These are phyloP conservation scores for Nettapus auritus DNA, from an alignment of 2,113 vertebrate genomes.

Conservation along the genomic window DNA sequence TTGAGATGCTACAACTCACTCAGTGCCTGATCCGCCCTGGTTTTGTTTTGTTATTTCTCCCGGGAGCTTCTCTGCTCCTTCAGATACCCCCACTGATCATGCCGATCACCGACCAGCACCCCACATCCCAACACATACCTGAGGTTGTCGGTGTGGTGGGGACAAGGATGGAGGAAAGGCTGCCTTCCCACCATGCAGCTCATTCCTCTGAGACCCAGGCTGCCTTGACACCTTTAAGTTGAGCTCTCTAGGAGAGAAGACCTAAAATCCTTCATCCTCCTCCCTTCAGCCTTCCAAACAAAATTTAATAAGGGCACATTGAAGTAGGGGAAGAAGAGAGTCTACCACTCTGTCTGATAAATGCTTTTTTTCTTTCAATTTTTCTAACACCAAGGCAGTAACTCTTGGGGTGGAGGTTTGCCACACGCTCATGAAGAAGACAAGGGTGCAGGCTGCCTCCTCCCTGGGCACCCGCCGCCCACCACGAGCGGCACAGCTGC, in stretches of 20 bases:
- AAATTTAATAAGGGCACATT: background rate
- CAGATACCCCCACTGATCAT: too few relatives aligned
- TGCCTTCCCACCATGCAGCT: background rate
- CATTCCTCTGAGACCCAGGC: background rate
- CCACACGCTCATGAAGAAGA: rapidly evolving
- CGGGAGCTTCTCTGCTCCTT: background rate
- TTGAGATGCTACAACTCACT: background rate
- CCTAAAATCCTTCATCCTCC: background rate
- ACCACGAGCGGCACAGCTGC: rapidly evolving
- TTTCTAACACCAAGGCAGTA: background rate
- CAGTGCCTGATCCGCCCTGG: background rate
- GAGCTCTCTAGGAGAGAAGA: background rate
- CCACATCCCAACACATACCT: background rate
- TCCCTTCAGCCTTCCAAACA: background rate
- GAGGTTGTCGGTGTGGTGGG: background rate
- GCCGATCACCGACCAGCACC: background rate
- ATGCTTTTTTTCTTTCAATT: background rate
- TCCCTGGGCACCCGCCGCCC: background rate
- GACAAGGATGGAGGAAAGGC: background rate
- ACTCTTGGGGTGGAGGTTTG: background rate
- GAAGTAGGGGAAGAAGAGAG: background rate
- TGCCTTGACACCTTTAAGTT: background rate
- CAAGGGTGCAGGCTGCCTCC: background rate
- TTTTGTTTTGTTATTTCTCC: background rate
- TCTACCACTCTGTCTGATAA: background rate